These are phyloP conservation scores for Phataginus tricuspis DNA, from an alignment of 2,797 vertebrate genomes.

Conservation along the genomic window DNA sequence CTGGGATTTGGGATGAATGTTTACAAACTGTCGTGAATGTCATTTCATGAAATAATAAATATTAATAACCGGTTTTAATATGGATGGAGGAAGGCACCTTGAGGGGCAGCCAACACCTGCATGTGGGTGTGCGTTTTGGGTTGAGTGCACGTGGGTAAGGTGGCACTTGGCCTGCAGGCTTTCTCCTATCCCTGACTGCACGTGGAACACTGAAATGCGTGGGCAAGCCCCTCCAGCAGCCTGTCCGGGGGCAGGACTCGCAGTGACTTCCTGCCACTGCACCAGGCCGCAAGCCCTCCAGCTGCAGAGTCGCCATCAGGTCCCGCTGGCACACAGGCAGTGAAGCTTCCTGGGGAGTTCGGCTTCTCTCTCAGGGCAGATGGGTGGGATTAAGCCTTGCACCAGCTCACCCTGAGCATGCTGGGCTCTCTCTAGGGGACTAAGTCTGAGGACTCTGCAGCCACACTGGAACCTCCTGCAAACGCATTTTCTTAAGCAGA, in stretches of 20 bases:
- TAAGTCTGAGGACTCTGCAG: not conserved
- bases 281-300: accelerated
- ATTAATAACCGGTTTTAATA: not conserved
- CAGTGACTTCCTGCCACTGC: not conserved
- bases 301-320: accelerated
- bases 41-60: not conserved
- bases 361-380: not conserved
- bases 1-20: not conserved
- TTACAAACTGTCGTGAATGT: not conserved
- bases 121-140: not conserved
- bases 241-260: accelerated
- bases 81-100: not conserved
- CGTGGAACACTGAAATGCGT: accelerated
- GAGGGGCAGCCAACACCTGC: not conserved
- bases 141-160: too few species aligned
- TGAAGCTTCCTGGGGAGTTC: accelerated
- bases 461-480: not conserved
- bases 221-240: not conserved
- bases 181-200: not conserved
- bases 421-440: not conserved
- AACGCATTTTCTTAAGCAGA: not conserved
- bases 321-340: not conserved
- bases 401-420: accelerated
- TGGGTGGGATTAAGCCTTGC: accelerated
- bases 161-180: accelerated